Base-by-base conservation (phyloP, 2,113 vertebrate genomes). In the Nibea coibor region DNA sequence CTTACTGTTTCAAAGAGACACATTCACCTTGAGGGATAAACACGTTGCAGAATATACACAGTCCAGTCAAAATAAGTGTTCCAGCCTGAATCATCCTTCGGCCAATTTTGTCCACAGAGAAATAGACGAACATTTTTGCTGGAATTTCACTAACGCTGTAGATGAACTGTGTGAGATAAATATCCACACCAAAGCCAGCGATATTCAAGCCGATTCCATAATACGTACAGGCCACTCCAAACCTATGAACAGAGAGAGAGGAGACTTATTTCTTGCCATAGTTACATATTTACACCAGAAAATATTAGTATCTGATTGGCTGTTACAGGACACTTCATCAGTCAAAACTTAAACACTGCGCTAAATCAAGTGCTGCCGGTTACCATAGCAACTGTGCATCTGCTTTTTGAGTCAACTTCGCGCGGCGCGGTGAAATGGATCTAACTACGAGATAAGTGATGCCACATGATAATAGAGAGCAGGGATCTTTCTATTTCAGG, bases 111-210 rank as follows among this genome's bases (percentile, higher is more conserved):
- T 91, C 45, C 26, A 94, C 19, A 4, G 45, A 63, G 31, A 85
- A 76, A 50, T 85, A 82, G 2, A 91, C 12, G 4, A 88, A 10
- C 1, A 63, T 11, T 85, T 94, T 94, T 6, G 77, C 84, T 28
- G 94, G 94, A 17, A 95, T 17, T 72, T 95, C 94, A 58, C 78
- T 90, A 2, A 43, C 22, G 2, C 87, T 92, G 4, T 94, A 94
- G 79, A 94, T 83, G 67, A 94, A 93, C 84, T 94, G 92, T 16
- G 93, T 94, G 42, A 94, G 71, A 69, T 93, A 93, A 72, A 95
- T 81, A 68, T 89, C 92, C n/a, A 90, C 59, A 14, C 91, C 92
- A 59, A 94, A 94, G 17, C 87, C 90, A 12, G 24, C 20, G 3
- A 93, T 56, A 50, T 94, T 94, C 7, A 94, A 74, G 67, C 90